Evolutionary conservation across 2,113 vertebrate species (phyloP).

Genomic region (Lophura nycthemera): DNA sequence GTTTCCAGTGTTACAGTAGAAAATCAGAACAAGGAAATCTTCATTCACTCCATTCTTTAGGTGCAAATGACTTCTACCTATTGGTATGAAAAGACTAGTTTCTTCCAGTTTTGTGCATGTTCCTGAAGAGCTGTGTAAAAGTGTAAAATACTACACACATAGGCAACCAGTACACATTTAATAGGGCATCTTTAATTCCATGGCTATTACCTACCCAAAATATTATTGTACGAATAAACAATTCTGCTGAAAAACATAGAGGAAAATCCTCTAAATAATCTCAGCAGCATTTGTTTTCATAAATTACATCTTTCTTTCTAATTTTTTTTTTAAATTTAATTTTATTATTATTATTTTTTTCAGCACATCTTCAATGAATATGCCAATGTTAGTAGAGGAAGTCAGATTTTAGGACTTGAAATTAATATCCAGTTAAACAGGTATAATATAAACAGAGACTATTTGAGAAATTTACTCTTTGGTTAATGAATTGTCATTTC

Average conservation of each 20-base stretch:
- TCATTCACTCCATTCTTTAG: not conserved
- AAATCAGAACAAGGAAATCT: not conserved
- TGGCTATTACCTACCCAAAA: not conserved
- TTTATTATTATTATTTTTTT: not conserved
- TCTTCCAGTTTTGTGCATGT: not conserved
- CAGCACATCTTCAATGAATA: not conserved
- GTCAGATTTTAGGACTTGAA: not conserved
- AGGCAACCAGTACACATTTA: not conserved
- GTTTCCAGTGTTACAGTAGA: not conserved
- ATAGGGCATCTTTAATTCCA: not conserved
- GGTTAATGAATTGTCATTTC: not conserved
- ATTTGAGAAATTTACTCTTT: not conserved
- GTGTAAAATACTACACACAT: too few species aligned
- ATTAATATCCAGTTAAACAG: not conserved
- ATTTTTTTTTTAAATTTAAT: too few species aligned
- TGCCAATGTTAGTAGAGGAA: not conserved
- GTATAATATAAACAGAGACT: not conserved
- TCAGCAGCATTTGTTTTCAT: not conserved
- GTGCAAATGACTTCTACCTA: not conserved
- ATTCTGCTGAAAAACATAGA: not conserved
- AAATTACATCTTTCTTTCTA: rapidly evolving
- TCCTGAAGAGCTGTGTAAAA: not conserved
- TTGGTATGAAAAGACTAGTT: not conserved
- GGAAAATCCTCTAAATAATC: not conserved
- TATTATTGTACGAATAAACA: not conserved